Evolutionary conservation across 2,113 vertebrate species (phyloP), one percentile per base, ranked within the genome.

Genomic region (Gymnocephalus cernua): DNA sequence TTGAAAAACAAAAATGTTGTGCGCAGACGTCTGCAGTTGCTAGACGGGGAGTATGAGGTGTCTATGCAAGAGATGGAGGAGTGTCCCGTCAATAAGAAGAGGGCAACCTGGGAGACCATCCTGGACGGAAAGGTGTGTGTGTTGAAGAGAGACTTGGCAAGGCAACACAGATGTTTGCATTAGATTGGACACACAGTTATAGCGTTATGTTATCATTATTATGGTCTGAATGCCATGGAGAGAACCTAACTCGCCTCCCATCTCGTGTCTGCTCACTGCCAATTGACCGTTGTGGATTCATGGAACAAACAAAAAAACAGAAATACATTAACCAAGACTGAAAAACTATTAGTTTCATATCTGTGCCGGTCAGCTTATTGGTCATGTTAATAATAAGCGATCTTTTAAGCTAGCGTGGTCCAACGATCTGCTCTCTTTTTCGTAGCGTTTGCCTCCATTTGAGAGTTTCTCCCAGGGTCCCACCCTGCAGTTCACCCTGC

Each of bases 401-500:
- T 0, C 47, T 32, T 32, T 50, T 50, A 29, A 48, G 44, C 7
- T 41, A 41, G 0, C 7, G 18, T 23, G 23, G 41, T 41, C 11
- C 38, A 32, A 58, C 4, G 0, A 0, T 0, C 10, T 1, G 8
- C 11, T 14, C 6, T 19, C 1, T 11, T 1, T 59, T n/a, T 15
- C n/a, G 11, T 32, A 99, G 98, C 95, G 97, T 82, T 85, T 99
- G 88, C 97, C 98, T 87, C 98, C 98, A 2, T 98, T 99, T 87
- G 97, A 99, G 96, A 98, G 96, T 44, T 99, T 99, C 96, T 99
- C 97, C 95, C 97, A 99, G 96, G 97, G 98, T 93, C 98, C 98
- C 70, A 99, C 97, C 0, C 95, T 99, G 90, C 97, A 99, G 95
- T 99, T 99, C 94, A 97, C 96, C 61, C 96, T 99, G 90, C 97